A percentile compares a stretch with the other conserved stretches of the same genome.
Conservation (phyloP, 2,797 vertebrate genomes). For the Psittacula echo region DNA sequence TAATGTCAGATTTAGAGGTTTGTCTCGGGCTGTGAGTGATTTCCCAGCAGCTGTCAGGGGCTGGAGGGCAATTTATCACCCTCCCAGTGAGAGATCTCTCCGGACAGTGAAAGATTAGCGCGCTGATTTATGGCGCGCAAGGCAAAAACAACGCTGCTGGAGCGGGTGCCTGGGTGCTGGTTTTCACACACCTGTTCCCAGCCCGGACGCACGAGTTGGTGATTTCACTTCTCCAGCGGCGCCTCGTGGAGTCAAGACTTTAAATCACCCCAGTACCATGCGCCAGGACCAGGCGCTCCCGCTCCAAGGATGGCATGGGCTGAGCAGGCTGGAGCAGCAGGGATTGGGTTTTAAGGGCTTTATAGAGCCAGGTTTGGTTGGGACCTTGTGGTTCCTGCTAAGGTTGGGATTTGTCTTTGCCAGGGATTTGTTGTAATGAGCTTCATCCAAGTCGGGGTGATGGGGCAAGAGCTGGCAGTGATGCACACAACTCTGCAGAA, state of each 20-base stretch:
- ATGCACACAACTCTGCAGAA: neutral
- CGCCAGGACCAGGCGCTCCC: fast-evolving
- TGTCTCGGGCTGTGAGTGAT: slow-evolving; percentile 83
- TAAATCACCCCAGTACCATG: neutral
- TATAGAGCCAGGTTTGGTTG: neutral
- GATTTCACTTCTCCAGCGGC: neutral
- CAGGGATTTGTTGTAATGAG: fast-evolving
- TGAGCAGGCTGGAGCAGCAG: neutral
- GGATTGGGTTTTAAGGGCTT: neutral
- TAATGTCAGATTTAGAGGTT: slow-evolving; percentile 88
- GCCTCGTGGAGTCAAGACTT: neutral
- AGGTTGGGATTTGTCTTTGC: neutral
- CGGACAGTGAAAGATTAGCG: slow-evolving; percentile 82
- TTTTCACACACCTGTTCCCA: slow-evolving; percentile 79
- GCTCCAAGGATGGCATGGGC: neutral
- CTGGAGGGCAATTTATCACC: slow-evolving; percentile 81
- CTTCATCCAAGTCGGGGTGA: fast-evolving
- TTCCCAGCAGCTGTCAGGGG: slow-evolving; percentile 82
- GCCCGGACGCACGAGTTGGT: neutral
- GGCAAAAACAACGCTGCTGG: slow-evolving; percentile 63
- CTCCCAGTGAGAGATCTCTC: slow-evolving; percentile 76
- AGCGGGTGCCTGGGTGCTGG: slow-evolving; percentile 58
- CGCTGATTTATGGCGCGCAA: slow-evolving; percentile 84
- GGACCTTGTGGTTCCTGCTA: neutral
- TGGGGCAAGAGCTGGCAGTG: neutral